A percentile compares a stretch with the other conserved stretches of the same genome.
phyloP scores from a whole-genome alignment of 1,140 invertebrate species.

The Nylanderia fulva region DNA sequence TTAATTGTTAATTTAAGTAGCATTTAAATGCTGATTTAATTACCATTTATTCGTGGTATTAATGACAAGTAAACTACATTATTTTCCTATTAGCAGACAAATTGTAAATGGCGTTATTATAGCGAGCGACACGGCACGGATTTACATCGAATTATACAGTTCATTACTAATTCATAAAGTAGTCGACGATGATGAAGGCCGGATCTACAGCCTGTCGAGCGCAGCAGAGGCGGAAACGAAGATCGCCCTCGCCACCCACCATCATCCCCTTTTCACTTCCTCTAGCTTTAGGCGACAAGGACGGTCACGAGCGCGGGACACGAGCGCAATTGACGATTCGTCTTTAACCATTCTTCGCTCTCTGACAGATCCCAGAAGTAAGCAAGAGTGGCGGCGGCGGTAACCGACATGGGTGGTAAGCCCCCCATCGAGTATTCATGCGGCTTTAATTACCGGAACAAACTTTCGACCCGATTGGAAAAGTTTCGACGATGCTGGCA shows the following conservation, averaged over 20 bases:
- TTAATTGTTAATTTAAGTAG: background rate
- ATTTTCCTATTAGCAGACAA: constrained; percentile 45
- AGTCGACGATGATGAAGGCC: constrained; percentile 46
- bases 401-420: constrained; percentile 80
- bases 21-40: constrained; percentile 11
- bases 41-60: constrained; percentile 17
- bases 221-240: constrained; percentile 30
- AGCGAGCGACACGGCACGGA: constrained; percentile 31
- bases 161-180: constrained; percentile 59
- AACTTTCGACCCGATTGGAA: constrained; percentile 85
- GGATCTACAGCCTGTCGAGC: constrained; percentile 47
- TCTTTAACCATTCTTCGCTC: constrained; percentile 58
- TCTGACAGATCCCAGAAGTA: constrained; percentile 44
- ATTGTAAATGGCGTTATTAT: constrained; percentile 47
- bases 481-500: constrained; percentile 84
- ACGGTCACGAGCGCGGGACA: constrained; percentile 12
- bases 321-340: constrained; percentile 41
- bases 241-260: constrained; percentile 1
- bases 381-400: constrained; percentile 39
- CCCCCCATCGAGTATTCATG: constrained; percentile 84
- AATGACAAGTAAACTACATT: constrained; percentile 43
- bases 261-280: background rate
- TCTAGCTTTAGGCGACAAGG: background rate
- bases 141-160: constrained; percentile 55
- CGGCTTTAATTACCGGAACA: constrained; percentile 85